Conservation (phyloP, 2,113 vertebrate genomes). For the Megaceryle torquata region DNA sequence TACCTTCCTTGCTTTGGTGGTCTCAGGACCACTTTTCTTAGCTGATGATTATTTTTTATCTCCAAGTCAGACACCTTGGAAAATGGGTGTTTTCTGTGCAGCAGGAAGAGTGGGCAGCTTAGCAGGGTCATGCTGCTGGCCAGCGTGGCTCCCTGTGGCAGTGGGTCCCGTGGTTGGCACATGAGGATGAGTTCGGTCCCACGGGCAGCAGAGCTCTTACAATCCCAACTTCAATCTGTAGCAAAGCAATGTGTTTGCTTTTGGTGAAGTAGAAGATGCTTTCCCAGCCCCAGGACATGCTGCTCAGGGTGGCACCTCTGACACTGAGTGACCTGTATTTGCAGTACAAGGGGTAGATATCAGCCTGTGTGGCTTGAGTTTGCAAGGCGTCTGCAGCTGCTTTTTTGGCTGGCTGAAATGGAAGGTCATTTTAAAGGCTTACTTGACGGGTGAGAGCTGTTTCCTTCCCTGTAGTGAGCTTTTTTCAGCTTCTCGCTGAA, state of each 20-base stretch:
- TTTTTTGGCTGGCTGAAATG: neutral
- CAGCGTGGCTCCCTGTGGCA: accelerated
- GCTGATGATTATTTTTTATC: neutral
- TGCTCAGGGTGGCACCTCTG: neutral
- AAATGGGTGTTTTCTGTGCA: neutral
- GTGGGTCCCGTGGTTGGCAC: accelerated
- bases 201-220: accelerated
- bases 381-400: neutral
- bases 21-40: neutral
- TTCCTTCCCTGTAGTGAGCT: neutral
- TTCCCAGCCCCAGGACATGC: accelerated
- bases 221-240: accelerated
- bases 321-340: accelerated
- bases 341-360: accelerated
- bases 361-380: accelerated
- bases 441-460: accelerated
- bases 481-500: neutral
- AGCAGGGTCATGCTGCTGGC: accelerated
- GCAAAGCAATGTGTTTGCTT: accelerated
- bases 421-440: neutral
- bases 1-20: too few relatives aligned
- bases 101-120: neutral
- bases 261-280: neutral
- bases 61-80: neutral
- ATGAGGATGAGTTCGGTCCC: accelerated